Base-by-base conservation (phyloP, 53 echinoderm and acorn worm species). In the Arbacia lixula region DNA sequence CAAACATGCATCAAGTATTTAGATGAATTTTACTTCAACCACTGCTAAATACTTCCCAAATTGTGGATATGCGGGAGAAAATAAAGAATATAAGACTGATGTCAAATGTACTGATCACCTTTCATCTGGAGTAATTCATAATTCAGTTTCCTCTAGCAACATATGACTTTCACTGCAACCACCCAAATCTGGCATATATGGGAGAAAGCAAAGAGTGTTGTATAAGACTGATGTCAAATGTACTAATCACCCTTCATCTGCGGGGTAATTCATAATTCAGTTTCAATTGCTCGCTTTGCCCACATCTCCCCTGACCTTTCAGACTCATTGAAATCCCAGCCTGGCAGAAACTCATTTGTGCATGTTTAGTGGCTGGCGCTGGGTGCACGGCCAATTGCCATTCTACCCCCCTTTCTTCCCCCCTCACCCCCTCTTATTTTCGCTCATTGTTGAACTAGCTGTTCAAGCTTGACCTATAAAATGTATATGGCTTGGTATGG, bases 141-240 rank as follows among this genome's bases (percentile, higher is more conserved):
- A 74, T 74, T 74, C 52, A 32, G 52, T 74, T 74, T 74, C 74
- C n/a, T n/a, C n/a, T n/a, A n/a, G n/a, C n/a, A n/a, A n/a, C n/a
- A n/a, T n/a, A n/a, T n/a, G n/a, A n/a, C n/a, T n/a, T n/a, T n/a
- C n/a, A n/a, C n/a, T n/a, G n/a, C n/a, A n/a, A n/a, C n/a, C n/a
- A n/a, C n/a, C n/a, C n/a, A n/a, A n/a, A n/a, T n/a, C n/a, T n/a
- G n/a, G n/a, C n/a, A n/a, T n/a, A n/a, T n/a, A n/a, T n/a, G n/a
- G n/a, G n/a, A n/a, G n/a, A n/a, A n/a, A n/a, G n/a, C n/a, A n/a
- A n/a, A n/a, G n/a, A n/a, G n/a, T n/a, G n/a, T n/a, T n/a, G n/a
- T n/a, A n/a, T n/a, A n/a, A n/a, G n/a, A n/a, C n/a, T n/a, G n/a
- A n/a, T n/a, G n/a, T n/a, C n/a, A n/a, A n/a, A n/a, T n/a, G n/a